Base-by-base conservation (phyloP, 53 echinoderm and acorn worm species). In the Arbacia lixula region DNA sequence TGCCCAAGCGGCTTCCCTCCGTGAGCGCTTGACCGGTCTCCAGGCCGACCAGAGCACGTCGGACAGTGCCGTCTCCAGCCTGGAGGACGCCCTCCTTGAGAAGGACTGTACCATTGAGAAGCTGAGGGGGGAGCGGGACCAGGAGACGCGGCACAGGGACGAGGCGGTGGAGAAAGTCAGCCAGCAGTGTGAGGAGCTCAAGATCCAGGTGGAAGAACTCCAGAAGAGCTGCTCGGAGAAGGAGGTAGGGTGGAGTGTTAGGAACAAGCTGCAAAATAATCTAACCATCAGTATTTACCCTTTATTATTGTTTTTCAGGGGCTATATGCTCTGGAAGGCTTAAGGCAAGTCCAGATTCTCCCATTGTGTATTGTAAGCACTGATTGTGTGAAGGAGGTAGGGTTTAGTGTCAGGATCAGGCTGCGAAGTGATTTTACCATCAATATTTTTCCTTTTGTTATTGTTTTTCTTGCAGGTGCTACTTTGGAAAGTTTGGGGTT, bases 11-110 rank as follows among this genome's bases (percentile, higher is more conserved):
- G 72, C 83, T 20, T 84, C 79, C 14, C 29, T 88, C 24, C 73
- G 86, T 17, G 84, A 69, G 24, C 92, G 88, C 43, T 69, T 98
- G 56, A 85, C 77, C 29, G 42, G 72, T 20, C 84, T 92, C 57
- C 90, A 98, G 86, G 92, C 90, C 16, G 98, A 98, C 87, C 93
- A 90, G 82, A 92, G 69, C 62, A 92, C 92, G 75, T 88, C 98
- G 1, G 98, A 98, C 85, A 94, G 86, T 33, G 94, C 98, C 41
- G 88, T 98, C 86, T 92, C 98, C 60, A 98, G 98, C 62, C 83
- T 98, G 38, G 98, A 98, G 85, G 98, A 98, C 25, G 94, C 98
- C 62, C 86, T 98, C 84, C 90, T 88, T 49, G 98, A 94, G 31
- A 98, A 98, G 72, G 98, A 94, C 58, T 67, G 87, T 34, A 56